Evolutionary conservation across 2,888 invertebrate species (phyloP), one percentile per base, ranked within the genome.

Genomic region (Cyrtodaria siliqua): DNA sequence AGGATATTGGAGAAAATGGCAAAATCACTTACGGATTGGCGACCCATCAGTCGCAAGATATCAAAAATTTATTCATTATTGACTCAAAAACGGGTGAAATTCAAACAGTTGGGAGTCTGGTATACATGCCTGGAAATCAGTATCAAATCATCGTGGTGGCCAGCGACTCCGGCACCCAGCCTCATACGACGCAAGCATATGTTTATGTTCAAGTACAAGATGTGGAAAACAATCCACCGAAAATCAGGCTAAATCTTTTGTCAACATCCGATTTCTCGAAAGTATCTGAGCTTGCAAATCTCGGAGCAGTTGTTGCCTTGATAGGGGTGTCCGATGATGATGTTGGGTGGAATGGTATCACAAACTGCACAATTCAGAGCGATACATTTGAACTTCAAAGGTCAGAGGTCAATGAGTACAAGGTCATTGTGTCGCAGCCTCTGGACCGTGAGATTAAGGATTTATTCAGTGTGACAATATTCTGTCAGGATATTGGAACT

Each of bases 171-270:
- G 90, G 86, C 0, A 61, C 72, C 1, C 88, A 86, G 49, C 84
- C 89, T 0, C 79, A 84, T 53, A 87, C 85, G 26, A 79, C 87
- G 1, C 85, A 86, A 40, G 85, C 88, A 1, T 80, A 86, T 53
- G 88, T 89, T 2, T 80, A 80, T 44, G 82, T 91, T 26, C 75
- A 79, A 47, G 96, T 98, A 8, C 97, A 97, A 89, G 93, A 93
- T 79, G 98, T 97, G 93, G 98, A 98, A 93, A 98, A 98, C 92
- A 98, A 98, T 92, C 97, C 98, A 16, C 98, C 98, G 0, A 95
- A 97, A 44, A 86, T 90, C 24, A 74, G 72, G n/a, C 71, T 88
- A 33, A 81, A 86, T 53, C 66, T 82, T 20, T 66, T 86, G 3
- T 83, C 82, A 16, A 72, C 79, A 27, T 52, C 75, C 18, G 78